These are phyloP conservation scores for Heliconius hortense DNA, from an alignment of 2,888 invertebrate genomes.

Conservation along the genomic window DNA sequence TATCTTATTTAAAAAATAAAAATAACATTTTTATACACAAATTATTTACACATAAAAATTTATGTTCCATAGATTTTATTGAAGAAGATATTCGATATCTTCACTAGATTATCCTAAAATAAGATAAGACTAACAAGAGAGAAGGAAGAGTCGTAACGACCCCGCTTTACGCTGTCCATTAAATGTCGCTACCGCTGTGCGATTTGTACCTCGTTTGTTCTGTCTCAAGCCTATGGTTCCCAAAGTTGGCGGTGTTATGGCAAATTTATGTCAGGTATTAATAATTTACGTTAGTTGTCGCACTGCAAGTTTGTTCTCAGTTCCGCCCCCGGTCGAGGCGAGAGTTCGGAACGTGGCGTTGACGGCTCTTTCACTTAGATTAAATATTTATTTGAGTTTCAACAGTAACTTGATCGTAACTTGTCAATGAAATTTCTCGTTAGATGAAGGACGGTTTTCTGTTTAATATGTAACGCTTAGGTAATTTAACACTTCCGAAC, in stretches of 20 bases:
- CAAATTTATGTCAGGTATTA: slow-evolving; percentile 82
- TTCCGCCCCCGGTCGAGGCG: slow-evolving; percentile 44
- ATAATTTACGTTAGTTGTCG: slow-evolving; percentile 78
- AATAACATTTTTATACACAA: neutral
- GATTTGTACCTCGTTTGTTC: slow-evolving; percentile 73
- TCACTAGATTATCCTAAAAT: slow-evolving; percentile 55
- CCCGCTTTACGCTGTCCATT: slow-evolving; percentile 71
- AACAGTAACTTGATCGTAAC: slow-evolving; percentile 52
- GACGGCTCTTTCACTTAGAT: slow-evolving; percentile 68
- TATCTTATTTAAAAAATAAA: too few species aligned
- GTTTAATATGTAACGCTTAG: slow-evolving; percentile 28
- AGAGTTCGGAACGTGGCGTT: slow-evolving; percentile 53
- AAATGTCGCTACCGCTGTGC: slow-evolving; percentile 65
- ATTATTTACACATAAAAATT: neutral
- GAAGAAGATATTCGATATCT: slow-evolving; percentile 51
- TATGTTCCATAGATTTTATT: slow-evolving; percentile 24
- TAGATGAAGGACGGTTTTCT: slow-evolving; percentile 34
- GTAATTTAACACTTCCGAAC: slow-evolving; percentile 22
- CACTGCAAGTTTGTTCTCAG: slow-evolving; percentile 59
- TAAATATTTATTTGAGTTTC: slow-evolving; percentile 72
- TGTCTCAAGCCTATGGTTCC: slow-evolving; percentile 63
- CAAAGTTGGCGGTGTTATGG: slow-evolving; percentile 75
- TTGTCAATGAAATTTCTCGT: slow-evolving; percentile 52
- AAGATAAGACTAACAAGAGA: slow-evolving; percentile 61
- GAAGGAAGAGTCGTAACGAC: slow-evolving; percentile 54